Conservation (phyloP, 1,140 invertebrate species). For the Campoletis sonorensis region DNA sequence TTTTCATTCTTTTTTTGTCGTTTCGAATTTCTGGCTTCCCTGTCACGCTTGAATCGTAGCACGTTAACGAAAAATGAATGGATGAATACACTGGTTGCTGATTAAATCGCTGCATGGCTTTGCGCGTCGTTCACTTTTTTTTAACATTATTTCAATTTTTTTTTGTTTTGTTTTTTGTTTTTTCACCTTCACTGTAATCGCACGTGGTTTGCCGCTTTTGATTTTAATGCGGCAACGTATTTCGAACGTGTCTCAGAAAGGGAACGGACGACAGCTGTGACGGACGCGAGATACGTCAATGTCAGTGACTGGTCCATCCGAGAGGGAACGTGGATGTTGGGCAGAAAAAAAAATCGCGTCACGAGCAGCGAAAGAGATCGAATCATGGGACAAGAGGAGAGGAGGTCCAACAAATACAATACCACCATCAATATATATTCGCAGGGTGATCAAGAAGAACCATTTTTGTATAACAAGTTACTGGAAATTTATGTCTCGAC, state of each 20-base stretch:
- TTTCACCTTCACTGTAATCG: conserved; percentile 1
- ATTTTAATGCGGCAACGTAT: background rate
- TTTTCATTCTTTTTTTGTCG: too few species aligned
- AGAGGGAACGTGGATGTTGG: conserved; percentile 3
- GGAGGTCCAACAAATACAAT: conserved; percentile 48
- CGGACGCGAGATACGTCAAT: conserved; percentile 51
- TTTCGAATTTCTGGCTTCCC: too few species aligned
- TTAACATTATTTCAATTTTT: too few species aligned
- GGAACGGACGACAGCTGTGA: conserved; percentile 31
- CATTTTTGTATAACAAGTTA: too few species aligned
- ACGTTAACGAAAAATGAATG: background rate
- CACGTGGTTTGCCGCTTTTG: conserved; percentile 9
- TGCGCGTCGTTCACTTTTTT: too few species aligned
- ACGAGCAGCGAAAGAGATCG: background rate
- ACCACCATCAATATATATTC: conserved; percentile 39
- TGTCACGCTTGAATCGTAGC: too few species aligned
- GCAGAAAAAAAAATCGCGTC: conserved; percentile 30
- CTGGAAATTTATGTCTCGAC: too few species aligned
- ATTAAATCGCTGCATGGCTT: background rate
- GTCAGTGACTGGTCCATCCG: conserved; percentile 53
- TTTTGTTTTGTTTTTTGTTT: conserved; percentile 12
- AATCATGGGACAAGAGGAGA: background rate
- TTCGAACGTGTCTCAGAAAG: background rate
- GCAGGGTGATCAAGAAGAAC: background rate
- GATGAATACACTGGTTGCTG: background rate